Conservation (phyloP, 2,797 vertebrate species). For the Gallinago solitaria region DNA sequence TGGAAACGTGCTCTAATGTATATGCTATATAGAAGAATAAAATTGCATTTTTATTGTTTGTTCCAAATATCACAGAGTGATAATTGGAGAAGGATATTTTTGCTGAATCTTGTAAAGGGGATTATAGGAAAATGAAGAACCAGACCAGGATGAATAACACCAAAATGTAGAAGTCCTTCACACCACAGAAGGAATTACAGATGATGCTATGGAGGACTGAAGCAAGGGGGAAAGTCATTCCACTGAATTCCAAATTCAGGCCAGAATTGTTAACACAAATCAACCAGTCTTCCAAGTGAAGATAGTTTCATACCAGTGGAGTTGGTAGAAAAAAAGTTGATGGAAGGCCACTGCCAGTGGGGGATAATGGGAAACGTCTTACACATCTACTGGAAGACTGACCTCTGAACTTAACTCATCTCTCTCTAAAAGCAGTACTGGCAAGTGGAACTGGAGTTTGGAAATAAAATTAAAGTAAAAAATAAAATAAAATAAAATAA, state of each 20-base stretch:
- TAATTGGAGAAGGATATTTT: neutral
- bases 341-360: neutral
- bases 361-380: neutral
- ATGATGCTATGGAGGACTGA: neutral
- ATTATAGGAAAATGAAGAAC: neutral
- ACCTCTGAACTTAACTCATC: rapidly evolving
- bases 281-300: neutral
- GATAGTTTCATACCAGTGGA: neutral
- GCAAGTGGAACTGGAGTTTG: neutral
- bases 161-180: neutral
- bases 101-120: neutral
- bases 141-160: neutral
- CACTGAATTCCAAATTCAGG: neutral
- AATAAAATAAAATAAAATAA: neutral
- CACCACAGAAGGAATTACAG: neutral
- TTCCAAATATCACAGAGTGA: neutral
- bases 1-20: neutral
- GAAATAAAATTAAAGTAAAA: neutral
- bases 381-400: neutral
- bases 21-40: neutral
- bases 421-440: neutral
- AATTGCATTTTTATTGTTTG: neutral
- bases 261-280: neutral
- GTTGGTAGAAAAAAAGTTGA: neutral
- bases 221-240: neutral